Percentiles rank a stretch among this genome's conserved stretches.
These are phyloP conservation scores for Malacosoma neustria DNA, from an alignment of 2,888 invertebrate genomes.

Conservation along the genomic window DNA sequence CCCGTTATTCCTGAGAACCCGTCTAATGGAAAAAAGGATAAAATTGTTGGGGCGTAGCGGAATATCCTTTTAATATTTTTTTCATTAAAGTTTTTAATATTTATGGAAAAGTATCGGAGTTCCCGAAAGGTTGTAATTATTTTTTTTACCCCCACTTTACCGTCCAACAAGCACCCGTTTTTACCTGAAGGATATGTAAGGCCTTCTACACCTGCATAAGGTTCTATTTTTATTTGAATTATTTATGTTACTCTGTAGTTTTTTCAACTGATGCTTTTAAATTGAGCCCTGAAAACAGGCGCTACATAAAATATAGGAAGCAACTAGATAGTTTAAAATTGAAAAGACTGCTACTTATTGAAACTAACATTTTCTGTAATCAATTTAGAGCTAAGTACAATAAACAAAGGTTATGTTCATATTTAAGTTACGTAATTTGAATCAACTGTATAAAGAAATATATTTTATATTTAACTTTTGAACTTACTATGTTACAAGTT, in stretches of 20 bases:
- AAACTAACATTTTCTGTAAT: too few species aligned
- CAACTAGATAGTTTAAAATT: too few species aligned
- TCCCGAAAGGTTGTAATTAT: constrained; percentile 47
- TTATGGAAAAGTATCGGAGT: constrained; percentile 58
- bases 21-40: constrained; percentile 72
- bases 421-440: too few species aligned
- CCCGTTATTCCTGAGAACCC: constrained; percentile 29
- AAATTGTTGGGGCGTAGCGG: constrained; percentile 39
- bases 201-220: neutral
- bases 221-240: neutral
- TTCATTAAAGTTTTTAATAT: constrained; percentile 76
- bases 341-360: too few species aligned
- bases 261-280: too few species aligned
- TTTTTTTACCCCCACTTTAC: constrained; percentile 51
- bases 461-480: too few species aligned
- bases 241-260: neutral
- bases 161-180: constrained; percentile 19
- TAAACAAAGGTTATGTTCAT: too few species aligned
- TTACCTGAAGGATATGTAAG: neutral
- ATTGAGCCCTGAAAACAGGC: too few species aligned
- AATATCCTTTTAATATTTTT: constrained; percentile 65
- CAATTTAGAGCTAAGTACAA: too few species aligned
- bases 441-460: too few species aligned
- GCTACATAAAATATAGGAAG: too few species aligned
- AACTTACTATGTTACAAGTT: too few species aligned